phyloP scores from a whole-genome alignment of 2,888 invertebrate genomes.

The Bhutanitis thaidina region DNA sequence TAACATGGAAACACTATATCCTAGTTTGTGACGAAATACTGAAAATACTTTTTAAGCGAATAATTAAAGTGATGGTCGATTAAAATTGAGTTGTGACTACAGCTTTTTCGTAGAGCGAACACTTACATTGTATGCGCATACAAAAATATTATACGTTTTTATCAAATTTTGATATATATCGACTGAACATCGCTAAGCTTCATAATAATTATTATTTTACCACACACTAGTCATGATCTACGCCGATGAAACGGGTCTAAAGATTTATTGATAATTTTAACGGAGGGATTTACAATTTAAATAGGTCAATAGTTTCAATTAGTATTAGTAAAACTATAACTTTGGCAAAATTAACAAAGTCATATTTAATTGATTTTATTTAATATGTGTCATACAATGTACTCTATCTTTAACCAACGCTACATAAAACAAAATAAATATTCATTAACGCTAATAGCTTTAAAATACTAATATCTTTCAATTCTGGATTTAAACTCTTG shows the following conservation, averaged over 20 bases:
- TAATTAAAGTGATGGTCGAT: conserved; percentile 13
- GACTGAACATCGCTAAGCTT: conserved; percentile 65
- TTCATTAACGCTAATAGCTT: conserved; percentile 47
- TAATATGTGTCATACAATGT: conserved; percentile 16
- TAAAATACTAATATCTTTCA: conserved; percentile 71
- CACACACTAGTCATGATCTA: conserved; percentile 1
- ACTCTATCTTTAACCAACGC: conserved; percentile 22
- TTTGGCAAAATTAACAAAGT: conserved; percentile 41
- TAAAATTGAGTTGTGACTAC: conserved; percentile 7
- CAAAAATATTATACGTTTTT: conserved; percentile 75
- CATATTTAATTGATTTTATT: conserved; percentile 10
- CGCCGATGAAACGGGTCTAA: background rate
- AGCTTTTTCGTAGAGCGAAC: conserved; percentile 53
- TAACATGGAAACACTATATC: conserved; percentile 25
- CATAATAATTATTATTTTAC: conserved; percentile 30
- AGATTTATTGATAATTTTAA: conserved; percentile 3
- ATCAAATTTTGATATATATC: no score
- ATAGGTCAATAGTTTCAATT: background rate
- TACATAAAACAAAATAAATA: conserved; percentile 60
- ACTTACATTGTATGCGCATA: conserved; percentile 66
- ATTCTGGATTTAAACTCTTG: conserved; percentile 71
- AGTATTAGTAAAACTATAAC: conserved; percentile 28
- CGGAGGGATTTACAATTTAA: conserved; percentile 5
- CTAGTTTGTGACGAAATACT: conserved; percentile 34
- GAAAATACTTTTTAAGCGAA: conserved; percentile 24